These are phyloP conservation scores for Pelecanus crispus DNA, from an alignment of 2,113 vertebrate genomes.

Conservation along the genomic window DNA sequence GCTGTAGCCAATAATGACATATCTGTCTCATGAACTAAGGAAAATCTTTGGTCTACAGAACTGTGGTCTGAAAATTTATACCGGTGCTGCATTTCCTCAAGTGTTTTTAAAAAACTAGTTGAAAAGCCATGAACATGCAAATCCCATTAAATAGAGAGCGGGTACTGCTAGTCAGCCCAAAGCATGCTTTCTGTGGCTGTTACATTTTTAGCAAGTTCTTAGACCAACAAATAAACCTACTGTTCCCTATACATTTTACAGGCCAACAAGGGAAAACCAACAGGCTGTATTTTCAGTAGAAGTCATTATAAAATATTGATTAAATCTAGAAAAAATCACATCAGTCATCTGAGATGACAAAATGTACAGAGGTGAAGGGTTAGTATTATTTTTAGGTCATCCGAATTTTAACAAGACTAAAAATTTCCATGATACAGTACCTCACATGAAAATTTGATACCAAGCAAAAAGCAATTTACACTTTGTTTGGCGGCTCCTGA, in stretches of 20 bases:
- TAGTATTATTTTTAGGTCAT: slow-evolving; percentile 22
- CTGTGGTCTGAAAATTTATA: background rate
- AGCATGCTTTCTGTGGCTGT: background rate
- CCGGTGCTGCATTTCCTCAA: background rate
- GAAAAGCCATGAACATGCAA: background rate
- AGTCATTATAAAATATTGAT: background rate
- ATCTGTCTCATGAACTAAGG: background rate
- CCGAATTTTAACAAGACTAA: slow-evolving; percentile 6
- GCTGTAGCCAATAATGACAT: background rate
- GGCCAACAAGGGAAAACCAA: background rate
- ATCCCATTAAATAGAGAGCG: background rate
- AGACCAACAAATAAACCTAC: background rate
- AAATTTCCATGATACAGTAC: slow-evolving; percentile 4
- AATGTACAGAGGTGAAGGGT: background rate
- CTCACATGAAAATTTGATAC: slow-evolving; percentile 14
- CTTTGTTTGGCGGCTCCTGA: background rate
- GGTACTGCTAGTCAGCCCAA: background rate
- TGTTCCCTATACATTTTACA: background rate
- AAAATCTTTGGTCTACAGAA: background rate
- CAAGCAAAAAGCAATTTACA: slow-evolving; percentile 58
- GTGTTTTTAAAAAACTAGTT: background rate
- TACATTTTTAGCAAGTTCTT: background rate
- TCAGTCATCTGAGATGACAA: background rate
- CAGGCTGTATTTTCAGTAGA: background rate
- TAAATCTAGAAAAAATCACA: background rate